Percentiles rank a stretch among this genome's conserved stretches.
phyloP scores from a whole-genome alignment of 2,113 vertebrate species.

The Prionailurus bengalensis region DNA sequence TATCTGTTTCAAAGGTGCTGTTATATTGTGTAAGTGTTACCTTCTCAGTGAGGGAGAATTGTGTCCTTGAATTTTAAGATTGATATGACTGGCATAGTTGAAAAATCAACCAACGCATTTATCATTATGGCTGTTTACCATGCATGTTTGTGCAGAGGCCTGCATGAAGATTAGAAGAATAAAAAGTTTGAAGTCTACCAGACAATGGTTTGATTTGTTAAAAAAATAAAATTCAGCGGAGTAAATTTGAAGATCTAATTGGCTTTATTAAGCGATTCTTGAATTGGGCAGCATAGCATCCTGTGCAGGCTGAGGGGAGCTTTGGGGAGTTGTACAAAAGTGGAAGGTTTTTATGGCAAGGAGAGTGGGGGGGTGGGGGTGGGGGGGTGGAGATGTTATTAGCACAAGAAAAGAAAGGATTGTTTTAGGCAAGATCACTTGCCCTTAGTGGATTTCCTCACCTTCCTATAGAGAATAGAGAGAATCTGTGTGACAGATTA shows the following conservation, averaged over 20 bases:
- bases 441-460: not conserved
- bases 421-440: not conserved
- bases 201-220: not conserved
- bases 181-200: not conserved
- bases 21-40: conserved; percentile 17
- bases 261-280: not conserved
- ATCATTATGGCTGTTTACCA: not conserved
- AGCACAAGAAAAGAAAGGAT: not conserved
- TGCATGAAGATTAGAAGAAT: not conserved
- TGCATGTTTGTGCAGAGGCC: not conserved
- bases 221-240: not conserved
- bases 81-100: not conserved
- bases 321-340: not conserved
- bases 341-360: not conserved
- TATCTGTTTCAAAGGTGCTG: not conserved
- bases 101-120: not conserved
- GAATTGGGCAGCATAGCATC: not conserved
- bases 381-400: not conserved
- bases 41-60: not conserved
- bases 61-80: conserved; percentile 20
- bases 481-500: not conserved
- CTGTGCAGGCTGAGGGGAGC: not conserved
- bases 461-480: not conserved
- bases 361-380: not conserved
- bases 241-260: not conserved